A percentile compares a stretch with the other conserved stretches of the same genome.
phyloP scores from a whole-genome alignment of 2,797 vertebrate species.

The Pseudopleuronectes americanus region DNA sequence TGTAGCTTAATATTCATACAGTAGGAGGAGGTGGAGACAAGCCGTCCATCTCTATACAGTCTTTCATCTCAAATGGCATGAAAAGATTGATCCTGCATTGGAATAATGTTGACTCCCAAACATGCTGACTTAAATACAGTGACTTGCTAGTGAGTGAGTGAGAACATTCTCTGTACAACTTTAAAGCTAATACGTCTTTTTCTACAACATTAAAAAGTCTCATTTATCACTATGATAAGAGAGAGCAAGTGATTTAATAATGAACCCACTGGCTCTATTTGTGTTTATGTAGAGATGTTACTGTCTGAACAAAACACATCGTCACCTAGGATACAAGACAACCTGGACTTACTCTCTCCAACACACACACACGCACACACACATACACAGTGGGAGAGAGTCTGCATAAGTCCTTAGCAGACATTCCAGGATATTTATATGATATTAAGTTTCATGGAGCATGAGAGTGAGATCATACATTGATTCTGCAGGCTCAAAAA shows the following conservation, averaged over 20 bases:
- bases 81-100: no score
- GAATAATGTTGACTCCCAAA: no score
- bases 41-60: not conserved
- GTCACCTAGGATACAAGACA: conserved; percentile 60
- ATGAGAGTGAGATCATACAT: conserved; percentile 71
- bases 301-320: conserved; percentile 57
- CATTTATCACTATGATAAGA: conserved; percentile 14
- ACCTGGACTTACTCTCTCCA: conserved; percentile 40
- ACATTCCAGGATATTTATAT: conserved; percentile 73
- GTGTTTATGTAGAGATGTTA: conserved; percentile 25
- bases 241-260: not conserved
- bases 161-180: not conserved
- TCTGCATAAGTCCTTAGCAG: conserved; percentile 69
- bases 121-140: not conserved
- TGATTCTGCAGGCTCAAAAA: conserved; percentile 57
- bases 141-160: not conserved
- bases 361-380: conserved; percentile 22
- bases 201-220: not conserved
- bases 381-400: not conserved
- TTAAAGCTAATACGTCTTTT: not conserved
- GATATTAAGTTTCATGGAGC: conserved; percentile 75
- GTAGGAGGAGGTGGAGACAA: no score
- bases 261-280: conserved; percentile 12
- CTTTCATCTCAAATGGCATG: not conserved
- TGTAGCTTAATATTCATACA: no score